Evolutionary conservation across 2,113 vertebrate genomes (phyloP).

Genomic region (Phylloscopus trochiloides): DNA sequence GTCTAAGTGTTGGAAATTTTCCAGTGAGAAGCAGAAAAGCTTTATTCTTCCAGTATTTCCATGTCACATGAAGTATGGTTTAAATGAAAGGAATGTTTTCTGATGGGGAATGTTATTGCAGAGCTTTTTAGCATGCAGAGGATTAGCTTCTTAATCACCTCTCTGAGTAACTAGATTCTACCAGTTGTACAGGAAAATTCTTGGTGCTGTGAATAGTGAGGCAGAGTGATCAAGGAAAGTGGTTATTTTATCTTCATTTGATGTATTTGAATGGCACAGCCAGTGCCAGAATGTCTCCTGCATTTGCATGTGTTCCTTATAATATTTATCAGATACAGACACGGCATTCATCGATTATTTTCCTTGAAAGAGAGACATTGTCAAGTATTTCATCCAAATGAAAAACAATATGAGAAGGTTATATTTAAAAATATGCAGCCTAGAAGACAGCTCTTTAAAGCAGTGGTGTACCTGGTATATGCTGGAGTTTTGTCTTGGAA

Average conservation of each 20-base stretch:
- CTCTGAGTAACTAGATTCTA: slow-evolving; percentile 47
- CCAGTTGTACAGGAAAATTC: slow-evolving; percentile 39
- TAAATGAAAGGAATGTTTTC: slow-evolving; percentile 57
- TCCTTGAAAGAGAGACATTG: background rate
- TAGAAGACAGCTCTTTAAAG: background rate
- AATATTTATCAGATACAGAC: background rate
- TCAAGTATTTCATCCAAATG: background rate
- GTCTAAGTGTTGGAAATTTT: slow-evolving; percentile 44
- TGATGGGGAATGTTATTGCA: slow-evolving; percentile 20
- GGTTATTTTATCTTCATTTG: slow-evolving; percentile 30
- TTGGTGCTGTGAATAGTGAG: background rate
- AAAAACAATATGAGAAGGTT: background rate
- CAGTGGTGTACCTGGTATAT: background rate
- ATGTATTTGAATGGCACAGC: background rate
- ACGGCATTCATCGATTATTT: background rate
- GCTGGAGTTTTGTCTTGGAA: background rate
- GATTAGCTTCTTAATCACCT: slow-evolving; percentile 56
- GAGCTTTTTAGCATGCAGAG: slow-evolving; percentile 49
- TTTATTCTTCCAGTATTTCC: slow-evolving; percentile 58
- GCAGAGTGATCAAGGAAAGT: slow-evolving; percentile 3
- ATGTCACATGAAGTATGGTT: slow-evolving; percentile 48
- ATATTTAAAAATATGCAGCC: background rate
- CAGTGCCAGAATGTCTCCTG: slow-evolving; percentile 8
- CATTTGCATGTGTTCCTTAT: background rate
- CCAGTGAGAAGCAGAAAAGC: slow-evolving; percentile 48